A percentile compares a stretch with the other conserved stretches of the same genome.
phyloP scores from a whole-genome alignment of 2,113 vertebrate genomes.

The Apodemus sylvaticus region DNA sequence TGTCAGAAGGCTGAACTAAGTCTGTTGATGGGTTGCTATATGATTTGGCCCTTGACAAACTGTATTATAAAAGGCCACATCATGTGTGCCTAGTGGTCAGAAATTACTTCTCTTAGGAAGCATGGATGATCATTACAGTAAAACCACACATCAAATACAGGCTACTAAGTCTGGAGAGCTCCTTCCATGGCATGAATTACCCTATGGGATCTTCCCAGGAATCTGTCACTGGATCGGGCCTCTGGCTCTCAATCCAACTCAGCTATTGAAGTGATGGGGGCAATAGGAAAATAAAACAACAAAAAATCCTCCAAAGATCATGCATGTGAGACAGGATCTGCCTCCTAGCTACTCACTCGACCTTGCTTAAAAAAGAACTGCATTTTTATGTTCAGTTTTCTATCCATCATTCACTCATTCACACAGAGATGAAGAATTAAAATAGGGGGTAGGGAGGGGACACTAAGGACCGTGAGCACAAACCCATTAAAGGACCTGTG shows the following conservation, averaged over 20 bases:
- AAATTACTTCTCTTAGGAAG: conserved; percentile 5
- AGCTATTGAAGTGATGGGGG: neutral
- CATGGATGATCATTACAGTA: neutral
- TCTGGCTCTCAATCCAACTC: neutral
- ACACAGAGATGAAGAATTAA: neutral
- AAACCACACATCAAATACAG: neutral
- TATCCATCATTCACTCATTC: neutral
- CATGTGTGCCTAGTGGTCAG: neutral
- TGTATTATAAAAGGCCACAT: conserved; percentile 28
- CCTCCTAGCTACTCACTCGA: neutral
- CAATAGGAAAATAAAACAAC: neutral
- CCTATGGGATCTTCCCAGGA: neutral
- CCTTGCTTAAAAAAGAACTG: conserved; percentile 44
- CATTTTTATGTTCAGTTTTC: neutral
- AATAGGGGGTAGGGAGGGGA: accelerated
- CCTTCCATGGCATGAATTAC: neutral
- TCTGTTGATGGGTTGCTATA: neutral
- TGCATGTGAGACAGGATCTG: neutral
- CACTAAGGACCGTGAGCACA: neutral
- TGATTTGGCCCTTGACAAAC: conserved; percentile 20
- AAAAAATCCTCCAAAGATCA: neutral
- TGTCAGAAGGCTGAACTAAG: conserved; percentile 15
- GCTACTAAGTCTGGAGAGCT: neutral
- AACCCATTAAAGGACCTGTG: neutral
- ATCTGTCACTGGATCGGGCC: neutral